Conservation (phyloP, 2,888 invertebrate genomes). For the Drosophila prolongata region DNA sequence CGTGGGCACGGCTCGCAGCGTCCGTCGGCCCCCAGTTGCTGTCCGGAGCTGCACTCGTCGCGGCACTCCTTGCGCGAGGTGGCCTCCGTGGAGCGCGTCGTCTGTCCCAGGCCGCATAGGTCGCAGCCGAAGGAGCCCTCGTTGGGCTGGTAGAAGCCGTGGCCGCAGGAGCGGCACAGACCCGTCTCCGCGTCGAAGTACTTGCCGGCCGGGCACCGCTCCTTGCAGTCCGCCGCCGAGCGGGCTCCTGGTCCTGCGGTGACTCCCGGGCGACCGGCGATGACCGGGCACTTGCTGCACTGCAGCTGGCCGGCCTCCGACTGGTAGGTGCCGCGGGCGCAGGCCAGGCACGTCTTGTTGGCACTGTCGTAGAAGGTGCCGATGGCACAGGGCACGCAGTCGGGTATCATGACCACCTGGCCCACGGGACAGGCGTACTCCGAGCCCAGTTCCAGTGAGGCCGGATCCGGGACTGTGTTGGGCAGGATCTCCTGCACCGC, state of each 20-base stretch:
- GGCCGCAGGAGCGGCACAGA: slow-evolving; percentile 95
- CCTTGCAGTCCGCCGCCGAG: slow-evolving; percentile 95
- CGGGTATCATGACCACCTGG: slow-evolving; percentile 96
- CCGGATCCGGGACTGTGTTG: slow-evolving; percentile 97
- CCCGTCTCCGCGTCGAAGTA: slow-evolving; percentile 95
- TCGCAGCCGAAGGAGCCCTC: slow-evolving; percentile 96
- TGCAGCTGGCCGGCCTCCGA: slow-evolving; percentile 95
- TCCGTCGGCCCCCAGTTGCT: slow-evolving; percentile 94
- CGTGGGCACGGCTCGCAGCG: slow-evolving; percentile 96
- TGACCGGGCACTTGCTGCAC: slow-evolving; percentile 95
- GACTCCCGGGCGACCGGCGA: slow-evolving; percentile 95
- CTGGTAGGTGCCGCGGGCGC: slow-evolving; percentile 96
- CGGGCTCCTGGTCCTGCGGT: slow-evolving; percentile 94
- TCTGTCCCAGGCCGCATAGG: slow-evolving; percentile 95
- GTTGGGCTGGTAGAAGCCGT: slow-evolving; percentile 95
- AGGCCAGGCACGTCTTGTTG: slow-evolving; percentile 91
- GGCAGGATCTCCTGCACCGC: slow-evolving; percentile 96
- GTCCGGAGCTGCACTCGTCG: slow-evolving; percentile 92
- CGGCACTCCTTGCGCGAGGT: slow-evolving; percentile 94
- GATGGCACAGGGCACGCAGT: slow-evolving; percentile 96
- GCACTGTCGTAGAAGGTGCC: slow-evolving; percentile 93
- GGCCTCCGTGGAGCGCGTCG: slow-evolving; percentile 95
- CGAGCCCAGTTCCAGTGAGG: slow-evolving; percentile 93
- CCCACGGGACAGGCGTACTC: slow-evolving; percentile 97
- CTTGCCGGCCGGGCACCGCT: slow-evolving; percentile 96